Conservation (phyloP, 2,888 invertebrate species). For the Cecidostiba fungosa region DNA sequence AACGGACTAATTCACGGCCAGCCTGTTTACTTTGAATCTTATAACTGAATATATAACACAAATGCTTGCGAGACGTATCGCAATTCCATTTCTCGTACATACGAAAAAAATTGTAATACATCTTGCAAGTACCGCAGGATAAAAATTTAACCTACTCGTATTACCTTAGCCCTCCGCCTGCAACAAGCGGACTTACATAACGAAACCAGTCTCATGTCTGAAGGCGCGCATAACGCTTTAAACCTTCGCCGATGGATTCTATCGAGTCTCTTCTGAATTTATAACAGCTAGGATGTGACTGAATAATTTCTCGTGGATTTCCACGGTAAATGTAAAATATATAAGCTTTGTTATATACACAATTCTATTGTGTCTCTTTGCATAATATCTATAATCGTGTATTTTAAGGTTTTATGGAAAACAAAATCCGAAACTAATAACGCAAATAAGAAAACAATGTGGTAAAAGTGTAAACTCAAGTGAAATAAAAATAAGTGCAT, state of each 20-base stretch:
- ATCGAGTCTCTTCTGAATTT: constrained; percentile 13
- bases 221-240: constrained; percentile 19
- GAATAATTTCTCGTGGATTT: neutral
- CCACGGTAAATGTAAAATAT: neutral
- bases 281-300: constrained; percentile 3
- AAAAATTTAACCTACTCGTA: constrained; percentile 67
- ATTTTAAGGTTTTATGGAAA: too few species aligned
- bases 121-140: constrained; percentile 62
- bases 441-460: too few species aligned
- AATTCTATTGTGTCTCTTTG: too few species aligned
- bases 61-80: neutral
- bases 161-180: constrained; percentile 68
- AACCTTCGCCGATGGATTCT: constrained; percentile 27
- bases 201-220: constrained; percentile 64
- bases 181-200: constrained; percentile 69
- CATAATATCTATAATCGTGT: too few species aligned
- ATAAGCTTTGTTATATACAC: too few species aligned
- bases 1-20: neutral
- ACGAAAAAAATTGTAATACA: constrained; percentile 19
- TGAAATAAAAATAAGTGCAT: too few species aligned
- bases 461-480: too few species aligned
- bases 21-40: neutral
- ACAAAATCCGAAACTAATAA: too few species aligned
- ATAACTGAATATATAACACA: neutral
- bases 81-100: neutral